Evolutionary conservation across 1,140 invertebrate genomes (phyloP).

Genomic region (Pseudomyrmex cubaensis): DNA sequence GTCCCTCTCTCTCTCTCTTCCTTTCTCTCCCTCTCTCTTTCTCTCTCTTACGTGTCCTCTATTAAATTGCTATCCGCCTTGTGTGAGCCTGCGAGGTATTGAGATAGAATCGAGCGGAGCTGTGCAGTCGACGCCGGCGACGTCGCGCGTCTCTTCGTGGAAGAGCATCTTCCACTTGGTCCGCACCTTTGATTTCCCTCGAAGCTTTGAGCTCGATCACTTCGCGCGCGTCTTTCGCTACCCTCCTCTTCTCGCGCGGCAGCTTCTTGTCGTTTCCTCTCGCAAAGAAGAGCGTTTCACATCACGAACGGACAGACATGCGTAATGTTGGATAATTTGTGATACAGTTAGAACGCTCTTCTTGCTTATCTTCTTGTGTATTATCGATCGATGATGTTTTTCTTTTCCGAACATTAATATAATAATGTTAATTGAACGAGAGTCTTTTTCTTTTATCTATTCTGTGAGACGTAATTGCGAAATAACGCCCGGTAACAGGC

Average conservation of each 20-base stretch:
- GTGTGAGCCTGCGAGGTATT: slow-evolving; percentile 49
- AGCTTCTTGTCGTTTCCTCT: slow-evolving; percentile 41
- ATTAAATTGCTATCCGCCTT: slow-evolving; percentile 64
- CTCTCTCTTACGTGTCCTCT: slow-evolving; percentile 11
- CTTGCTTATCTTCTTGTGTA: neutral
- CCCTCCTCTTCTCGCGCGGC: neutral
- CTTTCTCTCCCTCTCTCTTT: neutral
- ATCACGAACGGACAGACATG: neutral
- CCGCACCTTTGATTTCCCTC: slow-evolving; percentile 61
- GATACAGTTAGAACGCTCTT: slow-evolving; percentile 39
- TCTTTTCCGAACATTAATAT: too few relatives aligned
- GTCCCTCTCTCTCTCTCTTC: neutral
- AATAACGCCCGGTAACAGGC: neutral
- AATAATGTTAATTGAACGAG: neutral
- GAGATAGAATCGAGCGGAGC: slow-evolving; percentile 26
- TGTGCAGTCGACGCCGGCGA: slow-evolving; percentile 36
- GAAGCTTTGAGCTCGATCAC: slow-evolving; percentile 47
- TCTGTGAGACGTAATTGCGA: neutral
- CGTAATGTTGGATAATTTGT: slow-evolving; percentile 32
- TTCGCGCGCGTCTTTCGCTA: slow-evolving; percentile 21
- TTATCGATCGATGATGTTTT: slow-evolving; percentile 3
- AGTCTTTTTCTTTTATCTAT: neutral
- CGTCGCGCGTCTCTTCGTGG: slow-evolving; percentile 24
- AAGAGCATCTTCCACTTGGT: slow-evolving; percentile 21
- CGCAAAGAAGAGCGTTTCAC: neutral